Conservation (phyloP, 2,113 vertebrate genomes). For the Stigmatopora argus region DNA sequence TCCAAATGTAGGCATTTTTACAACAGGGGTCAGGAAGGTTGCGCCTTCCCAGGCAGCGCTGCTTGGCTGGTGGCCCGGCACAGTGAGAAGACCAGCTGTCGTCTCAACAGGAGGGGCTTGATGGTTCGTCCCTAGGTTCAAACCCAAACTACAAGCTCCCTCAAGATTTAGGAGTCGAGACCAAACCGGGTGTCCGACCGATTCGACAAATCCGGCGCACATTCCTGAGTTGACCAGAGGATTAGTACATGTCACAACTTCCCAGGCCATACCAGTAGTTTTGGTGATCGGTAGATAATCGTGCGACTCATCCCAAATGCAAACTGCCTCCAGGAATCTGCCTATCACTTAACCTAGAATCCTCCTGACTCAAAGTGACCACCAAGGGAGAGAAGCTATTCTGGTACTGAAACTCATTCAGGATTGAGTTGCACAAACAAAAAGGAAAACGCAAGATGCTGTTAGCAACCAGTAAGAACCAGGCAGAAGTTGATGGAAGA, state of each 20-base stretch:
- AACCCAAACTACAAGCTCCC: constrained; percentile 24
- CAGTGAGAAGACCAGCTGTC: constrained; percentile 52
- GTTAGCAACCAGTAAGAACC: not conserved
- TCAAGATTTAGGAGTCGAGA: constrained; percentile 9
- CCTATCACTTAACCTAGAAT: constrained; percentile 26
- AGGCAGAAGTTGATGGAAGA: not conserved
- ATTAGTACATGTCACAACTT: constrained; percentile 19
- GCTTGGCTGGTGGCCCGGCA: constrained; percentile 54
- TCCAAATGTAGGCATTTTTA: constrained; percentile 67
- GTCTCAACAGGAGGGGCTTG: constrained; percentile 21
- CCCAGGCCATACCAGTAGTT: not conserved
- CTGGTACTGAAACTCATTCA: not conserved
- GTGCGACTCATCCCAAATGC: constrained; percentile 46
- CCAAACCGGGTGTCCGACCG: constrained; percentile 14
- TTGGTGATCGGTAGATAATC: constrained; percentile 8
- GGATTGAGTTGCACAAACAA: not conserved
- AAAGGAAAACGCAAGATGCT: constrained; percentile 10
- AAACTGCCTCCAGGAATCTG: constrained; percentile 41
- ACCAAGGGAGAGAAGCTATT: constrained; percentile 28
- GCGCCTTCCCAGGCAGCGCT: constrained; percentile 34
- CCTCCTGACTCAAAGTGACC: constrained; percentile 42
- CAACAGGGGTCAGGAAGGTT: constrained; percentile 34
- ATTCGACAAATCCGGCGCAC: constrained; percentile 16
- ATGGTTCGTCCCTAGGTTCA: constrained; percentile 4
- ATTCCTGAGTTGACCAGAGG: constrained; percentile 21